Conservation (phyloP, 2,113 vertebrate species). For the Heptranchias perlo region DNA sequence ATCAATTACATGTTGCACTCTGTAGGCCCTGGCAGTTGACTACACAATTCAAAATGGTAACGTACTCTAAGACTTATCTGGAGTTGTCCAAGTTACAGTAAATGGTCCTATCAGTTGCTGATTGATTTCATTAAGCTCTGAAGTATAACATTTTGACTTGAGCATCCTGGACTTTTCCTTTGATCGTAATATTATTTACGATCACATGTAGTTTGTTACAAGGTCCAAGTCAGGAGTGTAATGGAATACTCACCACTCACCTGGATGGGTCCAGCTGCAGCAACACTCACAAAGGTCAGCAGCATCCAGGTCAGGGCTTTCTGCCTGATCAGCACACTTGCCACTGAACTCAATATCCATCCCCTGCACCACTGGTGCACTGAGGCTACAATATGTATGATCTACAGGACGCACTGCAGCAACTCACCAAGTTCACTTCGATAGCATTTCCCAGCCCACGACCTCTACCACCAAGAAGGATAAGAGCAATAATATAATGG, state of each 20-base stretch:
- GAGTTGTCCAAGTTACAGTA: not conserved
- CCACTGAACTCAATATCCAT: not conserved
- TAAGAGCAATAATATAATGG: not conserved
- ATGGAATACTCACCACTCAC: not conserved
- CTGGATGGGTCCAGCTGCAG: not conserved
- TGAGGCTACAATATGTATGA: not conserved
- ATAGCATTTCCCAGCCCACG: not conserved
- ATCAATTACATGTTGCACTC: not conserved
- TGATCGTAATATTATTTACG: not conserved
- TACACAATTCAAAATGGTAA: not conserved
- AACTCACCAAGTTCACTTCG: not conserved
- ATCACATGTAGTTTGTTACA: not conserved
- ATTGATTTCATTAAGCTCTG: not conserved
- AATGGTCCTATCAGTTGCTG: not conserved
- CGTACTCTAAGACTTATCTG: not conserved
- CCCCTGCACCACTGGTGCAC: not conserved
- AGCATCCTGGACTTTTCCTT: not conserved
- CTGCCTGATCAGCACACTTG: not conserved
- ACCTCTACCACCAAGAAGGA: not conserved
- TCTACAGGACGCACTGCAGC: not conserved
- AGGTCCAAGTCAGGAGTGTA: not conserved
- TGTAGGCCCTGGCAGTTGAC: not conserved
- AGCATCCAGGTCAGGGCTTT: not conserved
- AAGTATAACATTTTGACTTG: not conserved
- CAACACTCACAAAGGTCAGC: not conserved